Conservation (phyloP, 2,113 vertebrate genomes). For the Himantopus leucocephalus region DNA sequence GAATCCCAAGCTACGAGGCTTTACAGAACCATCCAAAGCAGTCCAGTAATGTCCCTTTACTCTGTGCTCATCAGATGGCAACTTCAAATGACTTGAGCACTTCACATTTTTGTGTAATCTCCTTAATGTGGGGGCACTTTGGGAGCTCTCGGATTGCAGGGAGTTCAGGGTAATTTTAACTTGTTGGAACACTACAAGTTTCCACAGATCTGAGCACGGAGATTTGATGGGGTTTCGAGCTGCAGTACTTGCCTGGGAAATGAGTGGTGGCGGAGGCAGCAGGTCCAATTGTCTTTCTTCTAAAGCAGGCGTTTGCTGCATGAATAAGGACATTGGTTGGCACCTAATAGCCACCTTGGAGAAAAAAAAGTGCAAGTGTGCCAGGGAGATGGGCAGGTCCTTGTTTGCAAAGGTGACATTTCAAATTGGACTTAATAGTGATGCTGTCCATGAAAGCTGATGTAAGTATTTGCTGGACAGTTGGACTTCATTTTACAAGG, state of each 20-base stretch:
- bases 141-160: slow-evolving; percentile 24
- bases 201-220: slow-evolving; percentile 20
- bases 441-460: background rate
- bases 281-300: background rate
- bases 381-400: background rate
- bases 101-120: slow-evolving; percentile 70
- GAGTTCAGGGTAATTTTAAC: slow-evolving; percentile 66
- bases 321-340: background rate
- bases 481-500: background rate
- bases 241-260: background rate
- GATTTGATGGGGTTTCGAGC: background rate
- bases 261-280: background rate
- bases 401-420: background rate
- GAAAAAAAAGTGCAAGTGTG: background rate
- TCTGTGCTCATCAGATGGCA: background rate
- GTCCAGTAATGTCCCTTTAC: slow-evolving; percentile 47
- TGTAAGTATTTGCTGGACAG: background rate
- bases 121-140: slow-evolving; percentile 49
- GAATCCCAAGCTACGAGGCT: slow-evolving; percentile 13
- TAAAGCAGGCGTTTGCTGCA: background rate
- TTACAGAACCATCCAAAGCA: slow-evolving; percentile 57
- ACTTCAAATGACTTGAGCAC: slow-evolving; percentile 58
- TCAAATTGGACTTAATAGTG: background rate
- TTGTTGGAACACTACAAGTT: slow-evolving; percentile 16
- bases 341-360: background rate